Conservation (phyloP, 2,888 invertebrate genomes). For the Cosmia pyralina region DNA sequence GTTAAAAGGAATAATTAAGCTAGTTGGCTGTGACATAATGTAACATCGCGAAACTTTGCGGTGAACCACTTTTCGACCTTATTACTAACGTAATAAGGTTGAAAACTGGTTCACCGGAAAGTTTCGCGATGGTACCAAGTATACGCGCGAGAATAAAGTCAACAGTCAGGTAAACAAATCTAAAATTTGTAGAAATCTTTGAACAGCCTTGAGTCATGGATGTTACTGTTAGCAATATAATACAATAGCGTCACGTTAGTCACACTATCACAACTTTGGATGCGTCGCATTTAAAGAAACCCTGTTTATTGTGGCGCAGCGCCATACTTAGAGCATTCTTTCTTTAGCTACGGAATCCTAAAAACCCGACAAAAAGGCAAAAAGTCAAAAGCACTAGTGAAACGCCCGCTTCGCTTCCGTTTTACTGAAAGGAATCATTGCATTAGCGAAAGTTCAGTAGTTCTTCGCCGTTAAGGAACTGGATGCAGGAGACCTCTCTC, state of each 20-base stretch:
- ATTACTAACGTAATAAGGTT: no score
- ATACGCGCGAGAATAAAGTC: background rate
- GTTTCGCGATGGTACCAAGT: no score
- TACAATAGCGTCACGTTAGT: no score
- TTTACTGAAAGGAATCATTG: conserved; percentile 11
- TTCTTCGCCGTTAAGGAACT: conserved; percentile 6
- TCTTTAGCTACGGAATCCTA: conserved; percentile 2
- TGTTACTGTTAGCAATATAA: no score
- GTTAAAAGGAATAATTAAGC: no score
- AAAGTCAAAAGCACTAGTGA: conserved; percentile 13
- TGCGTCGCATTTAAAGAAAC: background rate
- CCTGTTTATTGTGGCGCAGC: background rate
- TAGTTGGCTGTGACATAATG: no score
- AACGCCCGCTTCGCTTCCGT: conserved; percentile 8
- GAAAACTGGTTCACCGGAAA: no score
- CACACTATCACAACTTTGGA: background rate
- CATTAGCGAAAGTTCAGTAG: conserved; percentile 11
- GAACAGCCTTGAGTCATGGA: background rate
- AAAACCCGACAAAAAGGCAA: background rate
- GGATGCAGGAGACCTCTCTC: conserved; percentile 15
- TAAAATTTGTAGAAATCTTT: background rate
- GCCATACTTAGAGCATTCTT: background rate
- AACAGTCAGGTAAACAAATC: background rate
- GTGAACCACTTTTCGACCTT: no score
- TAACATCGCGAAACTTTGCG: no score